These are phyloP conservation scores for Lithosia quadra DNA, from an alignment of 2,888 invertebrate species.

Conservation along the genomic window DNA sequence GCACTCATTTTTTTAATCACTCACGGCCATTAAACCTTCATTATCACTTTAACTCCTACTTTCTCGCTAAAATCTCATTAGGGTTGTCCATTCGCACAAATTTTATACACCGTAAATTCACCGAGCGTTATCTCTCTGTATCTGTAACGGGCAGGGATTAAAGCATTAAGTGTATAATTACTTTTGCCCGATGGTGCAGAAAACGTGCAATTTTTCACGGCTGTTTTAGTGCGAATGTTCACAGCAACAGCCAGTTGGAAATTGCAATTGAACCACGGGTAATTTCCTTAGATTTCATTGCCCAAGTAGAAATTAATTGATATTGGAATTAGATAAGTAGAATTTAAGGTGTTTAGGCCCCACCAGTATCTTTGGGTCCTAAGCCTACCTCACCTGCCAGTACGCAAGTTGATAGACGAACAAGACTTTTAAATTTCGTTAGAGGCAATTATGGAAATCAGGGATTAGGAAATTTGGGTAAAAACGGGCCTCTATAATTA, in stretches of 20 bases:
- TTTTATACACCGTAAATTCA: constrained; percentile 36
- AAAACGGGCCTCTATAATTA: too few relatives aligned
- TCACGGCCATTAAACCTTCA: constrained; percentile 8
- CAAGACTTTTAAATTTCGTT: too few relatives aligned
- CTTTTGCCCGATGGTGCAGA: constrained; percentile 21
- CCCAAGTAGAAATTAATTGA: too few relatives aligned
- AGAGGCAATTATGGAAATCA: too few relatives aligned
- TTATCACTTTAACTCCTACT: constrained; percentile 7
- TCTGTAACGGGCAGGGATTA: constrained; percentile 24
- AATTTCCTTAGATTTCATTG: too few relatives aligned
- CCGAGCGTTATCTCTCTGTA: constrained; percentile 37
- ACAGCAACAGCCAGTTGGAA: neutral
- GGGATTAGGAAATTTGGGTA: too few relatives aligned
- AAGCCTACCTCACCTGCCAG: too few relatives aligned
- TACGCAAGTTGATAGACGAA: too few relatives aligned
- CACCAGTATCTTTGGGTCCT: too few relatives aligned
- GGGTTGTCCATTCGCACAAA: constrained; percentile 32
- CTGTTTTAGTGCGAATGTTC: neutral
- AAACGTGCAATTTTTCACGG: constrained; percentile 27
- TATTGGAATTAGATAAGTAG: too few relatives aligned
- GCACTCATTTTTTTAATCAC: constrained; percentile 21
- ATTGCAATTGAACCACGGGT: too few relatives aligned
- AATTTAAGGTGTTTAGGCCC: too few relatives aligned
- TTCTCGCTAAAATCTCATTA: constrained; percentile 29
- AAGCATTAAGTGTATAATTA: constrained; percentile 37